Conservation (phyloP, 2,888 invertebrate species). For the Mongoloraphidia duomilia region DNA sequence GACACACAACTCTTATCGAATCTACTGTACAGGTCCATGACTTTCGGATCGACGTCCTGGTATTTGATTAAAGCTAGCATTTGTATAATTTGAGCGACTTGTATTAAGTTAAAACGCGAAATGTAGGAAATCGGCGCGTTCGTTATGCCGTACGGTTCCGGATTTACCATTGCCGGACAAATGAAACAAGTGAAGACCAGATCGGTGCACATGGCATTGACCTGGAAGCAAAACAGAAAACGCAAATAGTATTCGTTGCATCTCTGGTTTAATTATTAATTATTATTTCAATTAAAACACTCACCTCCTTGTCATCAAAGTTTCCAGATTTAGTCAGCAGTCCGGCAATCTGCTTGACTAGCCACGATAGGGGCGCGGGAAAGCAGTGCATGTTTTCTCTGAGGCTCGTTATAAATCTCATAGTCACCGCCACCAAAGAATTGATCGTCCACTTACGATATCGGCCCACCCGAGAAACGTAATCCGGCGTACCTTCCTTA, state of each 20-base stretch:
- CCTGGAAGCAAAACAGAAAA: slow-evolving; percentile 19
- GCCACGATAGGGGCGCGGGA: slow-evolving; percentile 80
- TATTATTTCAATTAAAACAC: neutral
- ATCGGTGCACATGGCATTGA: slow-evolving; percentile 68
- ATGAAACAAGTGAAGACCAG: slow-evolving; percentile 86
- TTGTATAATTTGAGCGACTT: slow-evolving; percentile 87
- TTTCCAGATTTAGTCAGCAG: slow-evolving; percentile 45
- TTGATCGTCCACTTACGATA: slow-evolving; percentile 69
- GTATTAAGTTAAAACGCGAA: slow-evolving; percentile 77
- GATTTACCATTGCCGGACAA: slow-evolving; percentile 92
- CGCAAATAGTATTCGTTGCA: neutral
- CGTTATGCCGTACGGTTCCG: slow-evolving; percentile 86
- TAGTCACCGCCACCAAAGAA: slow-evolving; percentile 63
- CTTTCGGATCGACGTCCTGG: slow-evolving; percentile 61
- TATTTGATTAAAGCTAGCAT: slow-evolving; percentile 75
- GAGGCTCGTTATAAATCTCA: slow-evolving; percentile 68
- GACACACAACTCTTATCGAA: slow-evolving; percentile 72
- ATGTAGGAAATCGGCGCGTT: slow-evolving; percentile 85
- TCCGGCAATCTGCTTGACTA: slow-evolving; percentile 72
- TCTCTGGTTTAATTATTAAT: neutral
- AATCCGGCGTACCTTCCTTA: slow-evolving; percentile 55
- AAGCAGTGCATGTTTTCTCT: slow-evolving; percentile 78
- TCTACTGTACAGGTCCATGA: slow-evolving; percentile 59
- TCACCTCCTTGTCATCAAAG: slow-evolving; percentile 37
- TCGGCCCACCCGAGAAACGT: slow-evolving; percentile 54